Percentiles rank a stretch among this genome's conserved stretches.
Evolutionary conservation across 2,888 invertebrate genomes (phyloP).

Genomic region (Cynaeus angustus): DNA sequence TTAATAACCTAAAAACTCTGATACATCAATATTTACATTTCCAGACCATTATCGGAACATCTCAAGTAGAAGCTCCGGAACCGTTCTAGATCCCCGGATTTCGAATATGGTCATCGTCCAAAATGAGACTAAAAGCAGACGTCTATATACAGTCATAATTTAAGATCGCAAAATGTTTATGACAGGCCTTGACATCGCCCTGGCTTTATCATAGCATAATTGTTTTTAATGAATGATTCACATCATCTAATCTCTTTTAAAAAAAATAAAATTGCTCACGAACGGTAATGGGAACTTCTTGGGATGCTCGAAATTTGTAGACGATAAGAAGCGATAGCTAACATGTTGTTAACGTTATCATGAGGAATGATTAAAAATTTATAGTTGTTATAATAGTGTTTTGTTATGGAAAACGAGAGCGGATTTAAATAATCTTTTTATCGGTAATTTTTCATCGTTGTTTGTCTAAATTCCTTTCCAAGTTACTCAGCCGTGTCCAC

Average conservation of each 20-base stretch:
- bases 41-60: background rate
- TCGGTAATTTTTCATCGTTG: no score
- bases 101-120: conserved; percentile 18
- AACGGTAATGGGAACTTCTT: background rate
- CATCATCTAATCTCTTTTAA: conserved; percentile 17
- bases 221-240: conserved; percentile 42
- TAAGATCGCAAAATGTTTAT: conserved; percentile 32
- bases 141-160: conserved; percentile 33
- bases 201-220: conserved; percentile 34
- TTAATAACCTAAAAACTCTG: background rate
- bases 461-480: no score
- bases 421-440: no score
- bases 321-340: background rate
- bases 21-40: conserved; percentile 4
- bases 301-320: background rate
- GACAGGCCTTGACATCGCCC: conserved; percentile 32
- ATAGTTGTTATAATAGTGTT: no score
- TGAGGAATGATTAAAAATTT: no score
- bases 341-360: no score
- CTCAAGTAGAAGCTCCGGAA: no score
- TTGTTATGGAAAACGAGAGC: no score
- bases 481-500: background rate
- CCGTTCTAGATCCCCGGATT: background rate
- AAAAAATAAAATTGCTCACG: conserved; percentile 10
- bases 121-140: conserved; percentile 15